Evolutionary conservation across 2,888 invertebrate genomes (phyloP).

Genomic region (Hermaeophaga mercurialis): DNA sequence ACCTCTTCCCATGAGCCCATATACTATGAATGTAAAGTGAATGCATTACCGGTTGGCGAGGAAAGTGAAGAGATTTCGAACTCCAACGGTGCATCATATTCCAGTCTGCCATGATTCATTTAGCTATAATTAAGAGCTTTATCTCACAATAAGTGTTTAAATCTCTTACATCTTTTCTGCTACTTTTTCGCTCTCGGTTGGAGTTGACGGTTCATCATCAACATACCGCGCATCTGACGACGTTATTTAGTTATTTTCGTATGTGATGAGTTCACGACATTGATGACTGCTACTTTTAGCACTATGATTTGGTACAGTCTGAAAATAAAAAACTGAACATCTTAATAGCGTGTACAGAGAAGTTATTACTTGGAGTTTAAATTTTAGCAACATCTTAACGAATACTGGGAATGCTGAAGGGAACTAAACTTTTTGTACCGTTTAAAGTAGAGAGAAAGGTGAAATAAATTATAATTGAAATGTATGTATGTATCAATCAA

Average conservation of each 20-base stretch:
- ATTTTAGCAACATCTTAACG: too few species aligned
- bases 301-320: too few species aligned
- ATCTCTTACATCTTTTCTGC: neutral
- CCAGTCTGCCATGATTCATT: conserved; percentile 35
- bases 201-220: conserved; percentile 7
- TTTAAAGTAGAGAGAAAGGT: too few species aligned
- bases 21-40: neutral
- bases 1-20: too few species aligned
- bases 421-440: too few species aligned
- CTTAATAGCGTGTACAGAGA: too few species aligned
- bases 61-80: conserved; percentile 9
- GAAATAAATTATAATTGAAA: too few species aligned
- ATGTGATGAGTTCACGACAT: conserved; percentile 1
- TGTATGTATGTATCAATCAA: too few species aligned
- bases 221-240: neutral
- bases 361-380: too few species aligned
- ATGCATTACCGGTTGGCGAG: neutral
- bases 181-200: conserved; percentile 6
- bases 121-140: conserved; percentile 37
- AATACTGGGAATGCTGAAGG: too few species aligned
- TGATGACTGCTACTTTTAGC: conserved; percentile 1
- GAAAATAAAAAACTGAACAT: too few species aligned
- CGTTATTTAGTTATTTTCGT: conserved; percentile 9
- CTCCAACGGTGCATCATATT: conserved; percentile 19
- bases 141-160: conserved; percentile 21